Evolutionary conservation across 2,888 invertebrate species (phyloP), one percentile per base, ranked within the genome.

Genomic region (Priocnemis perturbator): DNA sequence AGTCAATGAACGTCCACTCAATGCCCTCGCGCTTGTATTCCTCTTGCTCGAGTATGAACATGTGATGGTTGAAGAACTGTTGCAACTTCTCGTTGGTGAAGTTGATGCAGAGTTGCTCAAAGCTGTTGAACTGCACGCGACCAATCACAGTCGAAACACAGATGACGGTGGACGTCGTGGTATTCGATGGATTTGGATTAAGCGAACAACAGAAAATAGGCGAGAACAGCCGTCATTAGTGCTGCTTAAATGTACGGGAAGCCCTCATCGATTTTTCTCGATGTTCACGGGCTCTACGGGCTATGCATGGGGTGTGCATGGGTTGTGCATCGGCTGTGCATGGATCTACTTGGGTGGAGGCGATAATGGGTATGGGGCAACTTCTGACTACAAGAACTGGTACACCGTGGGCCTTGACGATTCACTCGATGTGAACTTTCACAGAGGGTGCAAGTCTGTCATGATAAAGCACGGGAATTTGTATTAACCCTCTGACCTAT

Each of bases 61-160:
- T 94, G 91, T 94, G 92, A 81, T 94, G 94, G 89, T 94, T 94
- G 92, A 94, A 95, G 91, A 94, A 94, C 88, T 95, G 94, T 88
- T 95, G 94, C 77, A 94, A 91, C 87, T 94, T 93, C 90, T 94
- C 94, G 89, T 94, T 94, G 87, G 94, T 94, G 91, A 94, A 94
- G 91, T 94, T 94, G 91, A 94, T 94, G 90, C 94, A 94, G 81
- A 94, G 90, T 90, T 95, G 94, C 89, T 94, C 94, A 90, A 94
- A 94, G 85, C 93, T 93, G 91, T 94, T 94, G 90, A 91, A 93
- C 93, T 93, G 88, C 87, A 50, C 19, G 50, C 37, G 37, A 37
- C 37, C 37, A 37, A 37, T 50, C 19, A 5, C 50, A 50, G 50
- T 83, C 83, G 86, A n/a, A n/a, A 83, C 84, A 82, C 83, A 74